phyloP scores from a whole-genome alignment of 2,888 invertebrate genomes.

The Melanchra persicariae region DNA sequence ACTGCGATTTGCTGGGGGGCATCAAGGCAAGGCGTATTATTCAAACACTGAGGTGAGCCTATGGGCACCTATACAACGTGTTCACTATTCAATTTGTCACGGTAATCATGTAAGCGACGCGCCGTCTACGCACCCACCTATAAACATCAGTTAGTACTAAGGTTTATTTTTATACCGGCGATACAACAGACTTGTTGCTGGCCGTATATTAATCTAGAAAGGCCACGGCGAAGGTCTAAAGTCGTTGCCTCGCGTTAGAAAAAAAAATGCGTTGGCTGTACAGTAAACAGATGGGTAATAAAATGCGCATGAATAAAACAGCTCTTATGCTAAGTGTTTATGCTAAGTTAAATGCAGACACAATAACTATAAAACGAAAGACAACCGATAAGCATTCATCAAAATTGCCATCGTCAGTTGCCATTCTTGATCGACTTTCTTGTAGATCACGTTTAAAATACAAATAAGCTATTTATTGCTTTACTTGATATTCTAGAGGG shows the following conservation, averaged over 20 bases:
- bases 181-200: slow-evolving; percentile 67
- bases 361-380: slow-evolving; percentile 44
- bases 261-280: slow-evolving; percentile 39
- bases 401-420: slow-evolving; percentile 64
- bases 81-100: slow-evolving; percentile 78
- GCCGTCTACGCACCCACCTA: slow-evolving; percentile 80
- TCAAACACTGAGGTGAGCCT: slow-evolving; percentile 68
- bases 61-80: slow-evolving; percentile 66
- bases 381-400: slow-evolving; percentile 64
- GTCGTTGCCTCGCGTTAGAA: slow-evolving; percentile 63
- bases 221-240: slow-evolving; percentile 84
- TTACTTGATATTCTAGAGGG: slow-evolving; percentile 77
- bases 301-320: slow-evolving; percentile 42
- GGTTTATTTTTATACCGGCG: slow-evolving; percentile 80
- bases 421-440: slow-evolving; percentile 73
- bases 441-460: slow-evolving; percentile 70
- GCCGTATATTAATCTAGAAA: slow-evolving; percentile 80
- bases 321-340: slow-evolving; percentile 46
- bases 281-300: slow-evolving; percentile 56
- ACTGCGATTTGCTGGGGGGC: slow-evolving; percentile 77
- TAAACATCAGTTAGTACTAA: slow-evolving; percentile 60
- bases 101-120: slow-evolving; percentile 76
- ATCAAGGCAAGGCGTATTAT: slow-evolving; percentile 72
- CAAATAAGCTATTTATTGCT: slow-evolving; percentile 70
- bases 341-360: slow-evolving; percentile 43